phyloP scores from a whole-genome alignment of 2,888 invertebrate genomes.

The Agrypnus murinus region DNA sequence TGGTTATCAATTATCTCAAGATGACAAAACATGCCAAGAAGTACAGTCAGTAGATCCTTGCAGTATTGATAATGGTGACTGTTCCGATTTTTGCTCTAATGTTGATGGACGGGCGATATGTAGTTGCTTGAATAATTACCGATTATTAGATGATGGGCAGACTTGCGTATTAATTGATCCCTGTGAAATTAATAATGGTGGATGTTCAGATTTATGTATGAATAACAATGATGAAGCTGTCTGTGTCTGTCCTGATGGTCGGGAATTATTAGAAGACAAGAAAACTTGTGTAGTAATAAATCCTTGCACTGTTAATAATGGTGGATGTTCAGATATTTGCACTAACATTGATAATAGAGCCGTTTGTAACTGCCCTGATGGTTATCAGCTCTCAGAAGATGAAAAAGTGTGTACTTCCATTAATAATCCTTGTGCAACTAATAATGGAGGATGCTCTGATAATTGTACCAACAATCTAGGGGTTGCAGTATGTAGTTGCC shows the following conservation, averaged over 20 bases:
- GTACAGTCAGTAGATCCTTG: slow-evolving; percentile 70
- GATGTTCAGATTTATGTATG: slow-evolving; percentile 71
- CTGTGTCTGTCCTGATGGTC: slow-evolving; percentile 68
- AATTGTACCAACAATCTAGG: slow-evolving; percentile 65
- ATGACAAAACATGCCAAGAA: slow-evolving; percentile 62
- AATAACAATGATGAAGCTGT: slow-evolving; percentile 72
- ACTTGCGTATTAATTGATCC: slow-evolving; percentile 70
- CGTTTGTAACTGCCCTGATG: slow-evolving; percentile 71
- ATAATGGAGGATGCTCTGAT: slow-evolving; percentile 72
- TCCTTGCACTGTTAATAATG: slow-evolving; percentile 54
- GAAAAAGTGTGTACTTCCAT: slow-evolving; percentile 45
- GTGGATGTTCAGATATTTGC: slow-evolving; percentile 70
- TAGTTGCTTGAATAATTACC: slow-evolving; percentile 64
- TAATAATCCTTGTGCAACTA: slow-evolving; percentile 64
- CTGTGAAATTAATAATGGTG: slow-evolving; percentile 65
- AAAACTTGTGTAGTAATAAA: slow-evolving; percentile 47
- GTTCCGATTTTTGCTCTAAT: slow-evolving; percentile 70
- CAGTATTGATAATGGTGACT: slow-evolving; percentile 72
- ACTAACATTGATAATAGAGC: slow-evolving; percentile 60
- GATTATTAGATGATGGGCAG: slow-evolving; percentile 56
- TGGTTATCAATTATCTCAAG: slow-evolving; percentile 64
- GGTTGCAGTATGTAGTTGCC: slow-evolving; percentile 58
- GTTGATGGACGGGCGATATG: slow-evolving; percentile 8
- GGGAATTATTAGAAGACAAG: slow-evolving; percentile 56
- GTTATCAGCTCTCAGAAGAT: slow-evolving; percentile 61